Evolutionary conservation across 2,797 vertebrate genomes (phyloP).

Genomic region (Hemitrygon akajei): DNA sequence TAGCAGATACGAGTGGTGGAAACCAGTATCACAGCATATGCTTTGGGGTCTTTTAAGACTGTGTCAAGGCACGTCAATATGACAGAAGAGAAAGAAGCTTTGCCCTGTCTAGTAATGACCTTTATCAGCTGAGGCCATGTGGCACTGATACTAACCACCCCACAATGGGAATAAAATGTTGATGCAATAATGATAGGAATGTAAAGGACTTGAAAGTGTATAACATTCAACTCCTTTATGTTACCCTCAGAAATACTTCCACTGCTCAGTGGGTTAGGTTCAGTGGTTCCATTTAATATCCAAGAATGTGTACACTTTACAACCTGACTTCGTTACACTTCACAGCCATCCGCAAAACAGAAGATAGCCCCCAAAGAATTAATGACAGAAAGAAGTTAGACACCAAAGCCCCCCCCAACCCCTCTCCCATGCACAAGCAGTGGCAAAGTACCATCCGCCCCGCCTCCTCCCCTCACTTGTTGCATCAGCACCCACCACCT

Average conservation of each 20-base stretch:
- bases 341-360: too few species aligned
- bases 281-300: too few species aligned
- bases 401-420: too few species aligned
- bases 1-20: background rate
- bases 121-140: background rate
- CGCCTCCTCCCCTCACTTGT: too few species aligned
- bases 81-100: background rate
- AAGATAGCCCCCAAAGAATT: too few species aligned
- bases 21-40: background rate
- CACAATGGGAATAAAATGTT: background rate
- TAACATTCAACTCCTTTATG: background rate
- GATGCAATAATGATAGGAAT: background rate
- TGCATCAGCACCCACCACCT: too few species aligned
- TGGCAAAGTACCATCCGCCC: too few species aligned
- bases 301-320: too few species aligned
- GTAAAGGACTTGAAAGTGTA: background rate
- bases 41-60: background rate
- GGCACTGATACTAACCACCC: background rate
- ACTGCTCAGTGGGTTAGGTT: background rate
- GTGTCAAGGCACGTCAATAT: background rate
- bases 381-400: too few species aligned
- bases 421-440: too few species aligned
- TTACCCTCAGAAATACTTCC: background rate
- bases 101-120: background rate
- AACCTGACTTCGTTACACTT: too few species aligned